These are phyloP conservation scores for Trichopoda pennipes DNA, from an alignment of 2,888 invertebrate genomes.

Conservation along the genomic window DNA sequence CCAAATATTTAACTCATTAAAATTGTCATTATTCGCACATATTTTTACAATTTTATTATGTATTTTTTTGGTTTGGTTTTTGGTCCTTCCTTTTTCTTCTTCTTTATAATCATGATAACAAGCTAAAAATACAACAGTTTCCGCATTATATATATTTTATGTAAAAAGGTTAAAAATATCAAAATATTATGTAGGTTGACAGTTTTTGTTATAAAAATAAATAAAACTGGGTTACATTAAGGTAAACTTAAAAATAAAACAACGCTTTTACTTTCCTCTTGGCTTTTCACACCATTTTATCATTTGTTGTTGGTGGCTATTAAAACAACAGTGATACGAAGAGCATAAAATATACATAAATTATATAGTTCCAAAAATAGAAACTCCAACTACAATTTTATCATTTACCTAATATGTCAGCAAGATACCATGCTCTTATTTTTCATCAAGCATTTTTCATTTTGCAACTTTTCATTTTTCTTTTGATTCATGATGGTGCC, in stretches of 20 bases:
- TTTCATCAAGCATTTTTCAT: slow-evolving; percentile 7
- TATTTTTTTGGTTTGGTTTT: slow-evolving; percentile 1
- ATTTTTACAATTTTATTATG: not conserved
- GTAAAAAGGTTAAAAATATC: not conserved
- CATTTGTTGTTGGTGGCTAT: not conserved
- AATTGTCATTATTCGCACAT: not conserved
- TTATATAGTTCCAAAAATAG: slow-evolving; percentile 45
- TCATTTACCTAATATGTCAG: slow-evolving; percentile 62
- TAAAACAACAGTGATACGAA: slow-evolving; percentile 18
- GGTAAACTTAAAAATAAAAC: slow-evolving; percentile 33
- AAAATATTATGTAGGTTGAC: slow-evolving; percentile 59
- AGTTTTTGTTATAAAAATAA: slow-evolving; percentile 31
- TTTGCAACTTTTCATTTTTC: slow-evolving; percentile 1
- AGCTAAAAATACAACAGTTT: slow-evolving; percentile 33
- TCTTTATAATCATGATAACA: slow-evolving; percentile 23
- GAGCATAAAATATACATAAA: slow-evolving; percentile 13
- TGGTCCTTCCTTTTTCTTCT: not conserved
- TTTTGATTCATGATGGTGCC: slow-evolving; percentile 11
- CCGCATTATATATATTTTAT: slow-evolving; percentile 11
- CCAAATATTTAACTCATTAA: not conserved
- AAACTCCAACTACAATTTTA: slow-evolving; percentile 52
- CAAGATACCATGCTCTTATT: slow-evolving; percentile 47
- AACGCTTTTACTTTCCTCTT: slow-evolving; percentile 23
- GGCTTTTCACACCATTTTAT: slow-evolving; percentile 29
- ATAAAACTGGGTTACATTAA: slow-evolving; percentile 59